These are phyloP conservation scores for Xiphophorus maculatus DNA, from an alignment of 2,113 vertebrate species.

Conservation along the genomic window DNA sequence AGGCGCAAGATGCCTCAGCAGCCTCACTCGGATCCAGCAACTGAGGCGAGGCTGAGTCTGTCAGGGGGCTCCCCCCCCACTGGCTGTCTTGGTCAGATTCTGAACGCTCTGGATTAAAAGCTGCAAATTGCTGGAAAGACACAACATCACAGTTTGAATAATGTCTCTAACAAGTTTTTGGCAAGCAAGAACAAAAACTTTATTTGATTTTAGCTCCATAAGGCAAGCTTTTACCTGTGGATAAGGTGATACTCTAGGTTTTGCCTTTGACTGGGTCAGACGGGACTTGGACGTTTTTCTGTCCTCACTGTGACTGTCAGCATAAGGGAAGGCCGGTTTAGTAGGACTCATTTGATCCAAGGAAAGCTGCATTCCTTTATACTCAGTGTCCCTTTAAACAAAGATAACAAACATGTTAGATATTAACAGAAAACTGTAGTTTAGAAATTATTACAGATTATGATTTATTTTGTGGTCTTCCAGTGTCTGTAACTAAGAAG, in stretches of 20 bases:
- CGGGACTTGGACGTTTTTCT: slow-evolving; percentile 91
- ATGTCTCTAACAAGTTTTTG: not conserved
- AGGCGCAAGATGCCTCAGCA: slow-evolving; percentile 90
- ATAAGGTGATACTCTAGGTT: slow-evolving; percentile 94
- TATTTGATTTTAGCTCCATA: slow-evolving; percentile 16
- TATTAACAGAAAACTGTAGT: slow-evolving; percentile 1
- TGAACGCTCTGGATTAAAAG: slow-evolving; percentile 93
- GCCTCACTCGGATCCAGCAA: slow-evolving; percentile 88
- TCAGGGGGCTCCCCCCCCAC: slow-evolving; percentile 96
- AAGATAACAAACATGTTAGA: slow-evolving; percentile 37
- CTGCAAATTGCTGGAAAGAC: slow-evolving; percentile 86
- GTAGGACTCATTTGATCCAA: slow-evolving; percentile 95
- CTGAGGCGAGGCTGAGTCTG: slow-evolving; percentile 92
- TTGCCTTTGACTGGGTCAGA: slow-evolving; percentile 87
- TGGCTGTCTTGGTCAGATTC: slow-evolving; percentile 98
- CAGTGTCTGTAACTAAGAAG: not conserved
- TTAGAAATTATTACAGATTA: not conserved
- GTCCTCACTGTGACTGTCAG: slow-evolving; percentile 85
- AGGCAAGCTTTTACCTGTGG: slow-evolving; percentile 86
- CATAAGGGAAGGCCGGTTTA: slow-evolving; percentile 91
- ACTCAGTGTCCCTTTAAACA: slow-evolving; percentile 91
- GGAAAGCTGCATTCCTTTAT: slow-evolving; percentile 97
- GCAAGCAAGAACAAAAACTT: not conserved
- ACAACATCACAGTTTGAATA: slow-evolving; percentile 11
- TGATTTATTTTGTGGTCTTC: not conserved